These are phyloP conservation scores for Acridotheres tristis DNA, from an alignment of 2,797 vertebrate species.

Conservation along the genomic window DNA sequence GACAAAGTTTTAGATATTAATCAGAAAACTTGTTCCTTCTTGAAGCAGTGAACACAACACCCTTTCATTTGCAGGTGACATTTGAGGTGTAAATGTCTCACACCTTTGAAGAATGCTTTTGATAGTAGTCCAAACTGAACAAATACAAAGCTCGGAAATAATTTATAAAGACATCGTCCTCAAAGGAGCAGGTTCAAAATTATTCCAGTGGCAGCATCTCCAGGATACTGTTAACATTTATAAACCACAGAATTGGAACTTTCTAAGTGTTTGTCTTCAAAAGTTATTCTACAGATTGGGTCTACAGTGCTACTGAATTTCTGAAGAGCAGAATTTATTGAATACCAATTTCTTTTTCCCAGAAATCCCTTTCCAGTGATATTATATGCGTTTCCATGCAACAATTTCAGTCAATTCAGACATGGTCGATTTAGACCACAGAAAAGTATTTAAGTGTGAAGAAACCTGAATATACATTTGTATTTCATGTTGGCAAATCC, in stretches of 20 bases:
- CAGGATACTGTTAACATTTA: not conserved
- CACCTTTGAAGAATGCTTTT: slow-evolving; percentile 12
- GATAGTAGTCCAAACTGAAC: not conserved
- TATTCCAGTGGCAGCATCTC: not conserved
- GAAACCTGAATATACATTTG: not conserved
- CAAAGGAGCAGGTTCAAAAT: not conserved
- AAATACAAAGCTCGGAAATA: not conserved
- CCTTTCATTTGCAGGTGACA: slow-evolving; percentile 19
- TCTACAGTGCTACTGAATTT: not conserved
- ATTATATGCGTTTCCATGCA: not conserved
- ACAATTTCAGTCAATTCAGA: not conserved
- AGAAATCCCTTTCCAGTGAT: not conserved
- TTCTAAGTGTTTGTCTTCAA: not conserved
- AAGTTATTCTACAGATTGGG: not conserved
- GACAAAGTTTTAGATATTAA: not conserved
- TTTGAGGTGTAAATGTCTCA: slow-evolving; percentile 31
- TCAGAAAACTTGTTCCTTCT: not conserved
- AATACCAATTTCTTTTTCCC: not conserved
- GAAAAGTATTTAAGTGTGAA: not conserved
- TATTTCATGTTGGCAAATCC: not conserved
- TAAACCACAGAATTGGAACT: not conserved
- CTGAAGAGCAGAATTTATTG: not conserved
- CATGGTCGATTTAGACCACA: not conserved
- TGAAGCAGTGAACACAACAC: not conserved
- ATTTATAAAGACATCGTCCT: not conserved